Evolutionary conservation across 2,797 vertebrate genomes (phyloP), one percentile per base, ranked within the genome.

Genomic region (Acipenser transmontanus): DNA sequence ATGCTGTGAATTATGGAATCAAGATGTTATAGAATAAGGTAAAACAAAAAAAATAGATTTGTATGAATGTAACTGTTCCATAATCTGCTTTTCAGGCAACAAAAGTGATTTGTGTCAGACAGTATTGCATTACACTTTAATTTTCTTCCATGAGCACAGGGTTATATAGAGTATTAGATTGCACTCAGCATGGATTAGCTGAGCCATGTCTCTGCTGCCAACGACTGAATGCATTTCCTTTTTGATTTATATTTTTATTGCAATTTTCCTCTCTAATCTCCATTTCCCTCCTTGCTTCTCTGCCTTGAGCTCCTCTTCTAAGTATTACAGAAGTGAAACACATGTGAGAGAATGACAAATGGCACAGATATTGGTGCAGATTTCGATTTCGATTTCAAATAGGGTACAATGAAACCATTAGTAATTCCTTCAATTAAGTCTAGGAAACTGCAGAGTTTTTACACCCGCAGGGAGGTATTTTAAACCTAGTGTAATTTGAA

Each of bases 41-140:
- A 77, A 79, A 74, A 72, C 73, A 80, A 83, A 59, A 17, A 74
- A 78, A 76, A 79, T 4, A 87, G 89, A 88, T 87, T 84, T 84
- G 77, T 84, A 81, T 85, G 75, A 88, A 80, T 87, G 87, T 83
- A 87, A 86, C 86, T 87, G 81, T 84, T 87, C 82, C 83, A 90
- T 89, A 88, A 88, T 90, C 87, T 88, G 77, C 78, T 88, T 69
- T 84, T 81, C 84, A 80, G 84, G 85, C 80, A 90, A 87, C 85
- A 83, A 81, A 88, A 87, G 79, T 89, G 87, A 90, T 88, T 91
- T 90, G 80, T 88, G 88, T 86, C 83, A 85, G 84, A 78, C 6
- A 70, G 88, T 91, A 90, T 88, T 88, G 81, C 85, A 91, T 91
- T 90, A 91, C 87, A 85, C 79, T 86, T 91, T 88, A 87, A 91